A percentile compares a stretch with the other conserved stretches of the same genome.
Conservation (phyloP, 1,140 invertebrate species). For the Rhopalosiphum maidis region DNA sequence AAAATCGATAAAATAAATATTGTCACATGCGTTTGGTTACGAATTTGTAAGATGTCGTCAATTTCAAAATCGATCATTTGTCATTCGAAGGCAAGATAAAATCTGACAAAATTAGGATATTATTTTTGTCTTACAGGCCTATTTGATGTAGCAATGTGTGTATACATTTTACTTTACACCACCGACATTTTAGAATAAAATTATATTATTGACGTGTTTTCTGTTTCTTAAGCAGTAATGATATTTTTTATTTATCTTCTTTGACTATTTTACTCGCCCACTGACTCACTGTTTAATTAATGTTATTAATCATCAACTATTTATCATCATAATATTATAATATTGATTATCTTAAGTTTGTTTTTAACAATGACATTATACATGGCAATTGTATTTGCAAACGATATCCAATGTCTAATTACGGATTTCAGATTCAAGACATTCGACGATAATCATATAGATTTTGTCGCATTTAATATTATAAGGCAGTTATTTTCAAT, state of each 20-base stretch:
- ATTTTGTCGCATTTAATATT: too few relatives aligned
- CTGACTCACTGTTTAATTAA: too few relatives aligned
- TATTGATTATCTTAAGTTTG: neutral
- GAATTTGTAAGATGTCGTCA: neutral
- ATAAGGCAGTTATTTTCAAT: neutral
- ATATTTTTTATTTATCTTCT: neutral
- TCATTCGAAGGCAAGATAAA: neutral
- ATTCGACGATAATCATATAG: neutral
- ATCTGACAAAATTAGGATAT: neutral
- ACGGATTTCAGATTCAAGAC: neutral
- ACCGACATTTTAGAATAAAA: neutral
- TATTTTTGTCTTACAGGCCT: neutral
- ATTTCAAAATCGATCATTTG: neutral
- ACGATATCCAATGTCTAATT: neutral
- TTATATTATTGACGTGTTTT: neutral
- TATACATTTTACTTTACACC: neutral
- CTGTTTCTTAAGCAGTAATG: neutral
- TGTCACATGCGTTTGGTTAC: neutral
- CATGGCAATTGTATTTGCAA: neutral
- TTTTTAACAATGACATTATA: neutral
- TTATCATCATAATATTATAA: neutral
- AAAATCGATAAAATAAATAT: neutral
- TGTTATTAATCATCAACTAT: neutral
- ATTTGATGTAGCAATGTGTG: neutral
- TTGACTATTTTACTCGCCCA: neutral